Percentiles rank a stretch among this genome's conserved stretches.
phyloP scores from a whole-genome alignment of 2,888 invertebrate genomes.

The Capitulum mitella region DNA sequence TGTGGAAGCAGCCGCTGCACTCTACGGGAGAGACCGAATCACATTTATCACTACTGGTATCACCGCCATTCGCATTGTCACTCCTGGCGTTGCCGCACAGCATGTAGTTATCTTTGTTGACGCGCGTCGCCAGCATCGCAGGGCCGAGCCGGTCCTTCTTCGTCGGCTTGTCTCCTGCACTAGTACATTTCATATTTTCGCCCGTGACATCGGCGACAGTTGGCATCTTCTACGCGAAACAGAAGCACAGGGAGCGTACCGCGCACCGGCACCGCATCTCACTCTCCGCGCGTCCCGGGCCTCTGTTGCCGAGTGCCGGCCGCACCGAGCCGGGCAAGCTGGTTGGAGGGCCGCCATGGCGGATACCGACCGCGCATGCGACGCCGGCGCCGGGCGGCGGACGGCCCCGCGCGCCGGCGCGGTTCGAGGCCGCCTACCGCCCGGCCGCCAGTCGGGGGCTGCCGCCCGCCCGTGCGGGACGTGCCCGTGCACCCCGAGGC shows the following conservation, averaged over 20 bases:
- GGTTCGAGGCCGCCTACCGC: no score
- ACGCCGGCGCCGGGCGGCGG: not conserved
- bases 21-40: conserved; percentile 1
- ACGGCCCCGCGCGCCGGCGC: no score
- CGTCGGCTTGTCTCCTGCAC: not conserved
- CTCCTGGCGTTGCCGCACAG: conserved; percentile 5
- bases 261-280: not conserved
- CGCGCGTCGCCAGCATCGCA: conserved; percentile 14
- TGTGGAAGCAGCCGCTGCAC: conserved; percentile 8
- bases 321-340: not conserved
- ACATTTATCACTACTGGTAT: not conserved
- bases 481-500: no score
- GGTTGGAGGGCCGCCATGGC: conserved; percentile 4
- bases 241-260: not conserved
- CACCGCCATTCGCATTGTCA: not conserved
- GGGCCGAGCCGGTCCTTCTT: not conserved
- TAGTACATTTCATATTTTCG: conserved; percentile 14
- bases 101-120: conserved; percentile 17
- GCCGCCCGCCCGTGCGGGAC: no score
- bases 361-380: not conserved
- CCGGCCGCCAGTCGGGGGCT: no score
- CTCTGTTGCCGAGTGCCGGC: conserved; percentile 16
- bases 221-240: not conserved
- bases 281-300: not conserved
- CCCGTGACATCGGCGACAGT: not conserved